Conservation (phyloP, 2,113 vertebrate species). For the Myiagra hebetior region DNA sequence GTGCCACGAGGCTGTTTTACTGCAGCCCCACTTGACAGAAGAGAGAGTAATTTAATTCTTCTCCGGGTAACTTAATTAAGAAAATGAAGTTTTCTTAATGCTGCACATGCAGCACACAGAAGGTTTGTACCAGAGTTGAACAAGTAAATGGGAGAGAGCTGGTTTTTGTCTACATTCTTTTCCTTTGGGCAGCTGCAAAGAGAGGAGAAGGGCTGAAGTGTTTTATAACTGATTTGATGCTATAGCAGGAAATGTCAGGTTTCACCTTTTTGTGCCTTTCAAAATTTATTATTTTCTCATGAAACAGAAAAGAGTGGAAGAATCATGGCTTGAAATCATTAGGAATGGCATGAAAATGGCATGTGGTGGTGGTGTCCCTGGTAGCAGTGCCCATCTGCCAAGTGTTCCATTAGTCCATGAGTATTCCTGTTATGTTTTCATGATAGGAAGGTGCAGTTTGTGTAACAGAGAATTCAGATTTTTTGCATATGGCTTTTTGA, state of each 20-base stretch:
- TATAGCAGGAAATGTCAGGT: background rate
- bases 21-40: background rate
- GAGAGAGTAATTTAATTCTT: background rate
- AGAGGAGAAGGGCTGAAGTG: background rate
- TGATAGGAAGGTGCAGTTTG: background rate
- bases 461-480: background rate
- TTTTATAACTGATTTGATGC: background rate
- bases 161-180: background rate
- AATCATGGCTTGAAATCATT: background rate
- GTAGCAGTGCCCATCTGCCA: background rate
- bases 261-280: background rate
- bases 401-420: background rate
- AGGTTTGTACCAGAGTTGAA: background rate
- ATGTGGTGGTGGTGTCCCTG: background rate
- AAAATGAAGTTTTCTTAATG: too few relatives aligned
- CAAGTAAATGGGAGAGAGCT: background rate
- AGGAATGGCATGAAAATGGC: too few relatives aligned
- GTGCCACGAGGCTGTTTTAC: rapidly evolving
- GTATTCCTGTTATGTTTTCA: background rate
- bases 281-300: rapidly evolving
- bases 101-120: background rate
- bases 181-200: background rate
- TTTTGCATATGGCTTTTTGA: background rate
- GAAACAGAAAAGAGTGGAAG: background rate
- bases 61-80: background rate